Evolutionary conservation across 2,888 invertebrate species (phyloP), one percentile per base, ranked within the genome.

Genomic region (Scaptomyza flava): DNA sequence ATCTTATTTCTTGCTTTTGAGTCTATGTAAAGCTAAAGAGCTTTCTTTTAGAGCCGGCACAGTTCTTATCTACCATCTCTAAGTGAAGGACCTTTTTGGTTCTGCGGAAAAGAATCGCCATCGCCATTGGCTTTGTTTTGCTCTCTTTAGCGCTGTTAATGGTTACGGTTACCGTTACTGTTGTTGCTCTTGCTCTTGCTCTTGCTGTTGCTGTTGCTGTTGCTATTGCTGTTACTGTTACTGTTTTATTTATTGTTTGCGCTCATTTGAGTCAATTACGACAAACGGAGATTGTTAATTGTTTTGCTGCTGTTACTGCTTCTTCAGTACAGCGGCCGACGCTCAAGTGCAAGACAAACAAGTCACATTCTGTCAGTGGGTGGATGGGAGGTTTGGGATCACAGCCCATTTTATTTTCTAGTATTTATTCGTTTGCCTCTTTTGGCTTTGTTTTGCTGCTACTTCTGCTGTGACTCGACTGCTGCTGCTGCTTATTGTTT

Each of bases 191-290:
- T 41, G 38, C 53, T 62, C 11, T 41, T 31, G n/a, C n/a, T n/a
- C n/a, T n/a, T n/a, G 54, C 42, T 54, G 6, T 34, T 14, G 14
- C 45, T 31, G 20, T 14, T 23, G 27, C 31, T n/a, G 38, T 20
- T 61, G 33, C 48, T 56, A 20, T 53, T 53, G 46, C 51, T 47
- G 70, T 51, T 63, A 41, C 79, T 64, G 77, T 84, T 81, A 72
- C 82, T 81, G 82, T 77, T 85, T 83, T 84, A 84, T 77, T 84
- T 76, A 81, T 85, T 89, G 84, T 86, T 83, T 87, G 88, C 85
- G 79, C 82, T 85, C 81, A 88, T 90, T 90, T 90, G 85, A 90
- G 89, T 90, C 90, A 89, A 89, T 89, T 90, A 87, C 84, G 73
- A 68, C 81, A 79, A 81, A 79, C 80, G 79, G 79, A 83, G 89